These are phyloP conservation scores for Conus canariensis DNA, from an alignment of 2,888 invertebrate genomes.

Conservation along the genomic window DNA sequence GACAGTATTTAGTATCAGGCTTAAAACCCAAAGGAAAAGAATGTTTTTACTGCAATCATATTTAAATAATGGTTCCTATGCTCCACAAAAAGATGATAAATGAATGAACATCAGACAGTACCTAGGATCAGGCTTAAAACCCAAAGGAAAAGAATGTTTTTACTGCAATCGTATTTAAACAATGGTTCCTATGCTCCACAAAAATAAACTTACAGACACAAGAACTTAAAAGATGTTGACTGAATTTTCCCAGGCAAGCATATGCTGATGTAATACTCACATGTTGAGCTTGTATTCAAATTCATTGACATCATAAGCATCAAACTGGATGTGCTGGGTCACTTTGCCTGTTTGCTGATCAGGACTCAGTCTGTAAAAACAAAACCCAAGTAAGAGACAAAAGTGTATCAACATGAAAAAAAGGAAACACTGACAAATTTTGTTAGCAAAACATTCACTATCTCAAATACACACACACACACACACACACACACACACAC, in stretches of 20 bases:
- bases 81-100: too few species aligned
- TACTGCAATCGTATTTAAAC: too few species aligned
- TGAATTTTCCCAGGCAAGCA: too few species aligned
- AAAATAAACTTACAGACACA: too few species aligned
- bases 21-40: background rate
- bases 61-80: too few species aligned
- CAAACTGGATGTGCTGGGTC: slow-evolving; percentile 77
- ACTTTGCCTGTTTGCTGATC: slow-evolving; percentile 75
- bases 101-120: background rate
- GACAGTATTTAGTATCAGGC: background rate
- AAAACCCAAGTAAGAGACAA: background rate
- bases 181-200: too few species aligned
- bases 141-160: background rate
- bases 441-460: background rate
- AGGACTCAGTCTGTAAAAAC: slow-evolving; percentile 62
- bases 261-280: slow-evolving; percentile 56
- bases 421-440: background rate
- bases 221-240: too few species aligned
- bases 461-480: too few species aligned
- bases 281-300: slow-evolving; percentile 78
- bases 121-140: background rate
- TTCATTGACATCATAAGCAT: slow-evolving; percentile 77
- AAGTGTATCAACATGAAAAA: background rate
- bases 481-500: too few species aligned
- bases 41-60: background rate